phyloP scores from a whole-genome alignment of 2,113 vertebrate genomes.

The Otis tarda region DNA sequence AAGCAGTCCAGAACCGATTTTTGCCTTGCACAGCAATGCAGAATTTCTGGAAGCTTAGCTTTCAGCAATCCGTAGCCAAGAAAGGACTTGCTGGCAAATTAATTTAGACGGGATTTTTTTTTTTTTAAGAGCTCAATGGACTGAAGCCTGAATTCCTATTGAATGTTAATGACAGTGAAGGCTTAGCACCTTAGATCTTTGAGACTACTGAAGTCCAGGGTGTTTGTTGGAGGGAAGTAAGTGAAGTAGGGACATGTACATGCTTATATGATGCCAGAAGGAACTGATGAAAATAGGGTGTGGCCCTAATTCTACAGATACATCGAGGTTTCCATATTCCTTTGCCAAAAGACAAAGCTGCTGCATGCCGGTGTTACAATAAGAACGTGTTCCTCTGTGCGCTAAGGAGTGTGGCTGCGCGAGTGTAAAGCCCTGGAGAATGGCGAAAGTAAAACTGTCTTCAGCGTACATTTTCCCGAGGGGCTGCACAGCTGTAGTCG shows the following conservation, averaged over 20 bases:
- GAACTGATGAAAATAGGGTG: background rate
- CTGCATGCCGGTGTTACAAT: background rate
- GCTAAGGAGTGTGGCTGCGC: background rate
- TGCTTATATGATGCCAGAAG: background rate
- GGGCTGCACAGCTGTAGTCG: background rate
- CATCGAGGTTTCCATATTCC: background rate
- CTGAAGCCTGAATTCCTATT: conserved; percentile 19
- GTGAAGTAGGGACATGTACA: background rate
- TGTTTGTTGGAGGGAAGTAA: background rate
- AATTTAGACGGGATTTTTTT: background rate
- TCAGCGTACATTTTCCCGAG: background rate
- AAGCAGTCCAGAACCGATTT: background rate
- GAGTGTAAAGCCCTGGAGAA: background rate
- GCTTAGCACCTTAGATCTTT: conserved; percentile 48
- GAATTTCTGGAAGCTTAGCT: background rate
- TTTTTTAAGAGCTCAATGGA: background rate
- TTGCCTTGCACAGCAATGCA: background rate
- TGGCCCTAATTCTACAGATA: background rate
- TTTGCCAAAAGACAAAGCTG: background rate
- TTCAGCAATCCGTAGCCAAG: background rate
- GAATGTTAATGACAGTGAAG: conserved; percentile 21
- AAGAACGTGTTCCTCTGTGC: accelerated
- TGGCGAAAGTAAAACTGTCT: background rate
- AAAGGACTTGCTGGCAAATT: conserved; percentile 3
- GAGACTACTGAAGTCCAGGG: conserved; percentile 18